phyloP scores from a whole-genome alignment of 2,113 vertebrate species.

The Tenebrosternarchus preto region DNA sequence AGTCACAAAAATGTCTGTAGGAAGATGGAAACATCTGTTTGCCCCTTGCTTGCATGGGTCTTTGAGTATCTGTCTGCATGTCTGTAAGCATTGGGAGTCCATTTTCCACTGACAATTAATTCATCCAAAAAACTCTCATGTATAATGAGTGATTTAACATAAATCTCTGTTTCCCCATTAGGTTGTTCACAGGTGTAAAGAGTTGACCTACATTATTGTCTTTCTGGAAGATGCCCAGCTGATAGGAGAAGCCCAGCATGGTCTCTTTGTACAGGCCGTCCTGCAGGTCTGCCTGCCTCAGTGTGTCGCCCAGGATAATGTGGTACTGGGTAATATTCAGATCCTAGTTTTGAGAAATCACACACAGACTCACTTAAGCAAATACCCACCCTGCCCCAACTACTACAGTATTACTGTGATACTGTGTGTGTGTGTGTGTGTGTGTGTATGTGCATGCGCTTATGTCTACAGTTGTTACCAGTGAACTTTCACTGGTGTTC shows the following conservation, averaged over 20 bases:
- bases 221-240: slow-evolving; percentile 80
- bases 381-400: slow-evolving; percentile 69
- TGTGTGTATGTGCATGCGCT: not conserved
- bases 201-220: slow-evolving; percentile 73
- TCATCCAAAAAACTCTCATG: too few relatives aligned
- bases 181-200: not conserved
- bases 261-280: slow-evolving; percentile 83
- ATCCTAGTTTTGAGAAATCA: slow-evolving; percentile 67
- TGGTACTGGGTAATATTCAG: slow-evolving; percentile 82
- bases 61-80: too few relatives aligned
- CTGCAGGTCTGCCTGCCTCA: slow-evolving; percentile 80
- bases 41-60: too few relatives aligned
- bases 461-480: slow-evolving; percentile 73
- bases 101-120: too few relatives aligned
- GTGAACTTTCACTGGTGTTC: slow-evolving; percentile 64
- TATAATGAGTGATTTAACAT: not conserved
- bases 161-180: not conserved
- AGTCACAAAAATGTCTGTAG: too few relatives aligned
- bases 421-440: slow-evolving; percentile 57
- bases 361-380: slow-evolving; percentile 3
- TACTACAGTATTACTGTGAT: too few relatives aligned
- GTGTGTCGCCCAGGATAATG: slow-evolving; percentile 76
- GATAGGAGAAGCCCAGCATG: slow-evolving; percentile 85
- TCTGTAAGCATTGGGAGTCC: too few relatives aligned
- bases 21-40: too few relatives aligned